These are phyloP conservation scores for Heliconius sara DNA, from an alignment of 2,888 invertebrate species.

Conservation along the genomic window DNA sequence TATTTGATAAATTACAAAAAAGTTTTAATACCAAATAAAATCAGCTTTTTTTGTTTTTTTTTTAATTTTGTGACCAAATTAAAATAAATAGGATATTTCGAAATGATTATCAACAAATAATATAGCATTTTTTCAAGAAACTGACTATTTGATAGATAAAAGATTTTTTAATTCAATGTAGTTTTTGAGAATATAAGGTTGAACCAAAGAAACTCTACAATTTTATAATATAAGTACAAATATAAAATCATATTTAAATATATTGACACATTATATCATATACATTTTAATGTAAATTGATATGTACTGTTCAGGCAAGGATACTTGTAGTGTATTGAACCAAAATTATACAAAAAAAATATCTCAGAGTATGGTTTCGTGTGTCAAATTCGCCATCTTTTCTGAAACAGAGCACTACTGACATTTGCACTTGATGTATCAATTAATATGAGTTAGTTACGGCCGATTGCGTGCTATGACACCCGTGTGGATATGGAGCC, in stretches of 20 bases:
- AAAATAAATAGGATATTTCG: too few species aligned
- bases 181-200: too few species aligned
- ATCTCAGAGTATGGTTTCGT: conserved; percentile 34
- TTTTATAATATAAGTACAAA: too few species aligned
- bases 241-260: not conserved
- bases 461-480: conserved; percentile 44
- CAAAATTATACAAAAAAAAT: conserved; percentile 35
- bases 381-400: conserved; percentile 39
- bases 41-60: too few species aligned
- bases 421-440: conserved; percentile 47
- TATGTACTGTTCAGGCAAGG: not conserved
- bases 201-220: too few species aligned
- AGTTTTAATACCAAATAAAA: too few species aligned
- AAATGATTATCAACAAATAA: too few species aligned
- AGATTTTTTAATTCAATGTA: too few species aligned
- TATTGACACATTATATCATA: not conserved
- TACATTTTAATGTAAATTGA: conserved; percentile 1
- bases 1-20: too few species aligned
- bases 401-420: conserved; percentile 40
- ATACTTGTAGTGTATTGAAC: conserved; percentile 9
- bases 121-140: too few species aligned
- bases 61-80: too few species aligned
- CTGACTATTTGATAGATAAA: too few species aligned
- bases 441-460: conserved; percentile 47
- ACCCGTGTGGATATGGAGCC: conserved; percentile 45